Evolutionary conservation across 1,140 invertebrate species (phyloP).

Genomic region (Diorhabda elongata): DNA sequence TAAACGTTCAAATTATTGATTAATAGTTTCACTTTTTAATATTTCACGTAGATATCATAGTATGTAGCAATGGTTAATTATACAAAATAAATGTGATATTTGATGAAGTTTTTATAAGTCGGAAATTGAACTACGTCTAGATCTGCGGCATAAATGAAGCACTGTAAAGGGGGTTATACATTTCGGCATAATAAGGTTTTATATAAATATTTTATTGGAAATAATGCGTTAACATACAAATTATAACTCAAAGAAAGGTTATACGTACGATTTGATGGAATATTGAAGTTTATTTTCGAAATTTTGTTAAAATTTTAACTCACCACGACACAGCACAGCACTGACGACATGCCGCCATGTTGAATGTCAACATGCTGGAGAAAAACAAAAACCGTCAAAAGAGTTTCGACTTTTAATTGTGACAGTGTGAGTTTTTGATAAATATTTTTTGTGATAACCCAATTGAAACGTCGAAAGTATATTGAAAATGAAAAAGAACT

Average conservation of each 20-base stretch:
- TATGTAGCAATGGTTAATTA: no score
- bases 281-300: constrained; percentile 32
- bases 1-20: no score
- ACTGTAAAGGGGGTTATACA: constrained; percentile 34
- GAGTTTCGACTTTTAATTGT: constrained; percentile 12
- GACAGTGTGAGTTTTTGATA: constrained; percentile 4
- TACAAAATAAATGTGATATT: no score
- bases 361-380: constrained; percentile 60
- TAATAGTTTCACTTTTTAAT: no score
- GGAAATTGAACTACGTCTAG: constrained; percentile 23
- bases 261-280: constrained; percentile 36
- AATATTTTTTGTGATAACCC: no score
- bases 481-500: no score
- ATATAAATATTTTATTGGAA: not conserved
- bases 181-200: not conserved
- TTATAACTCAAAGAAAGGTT: constrained; percentile 4
- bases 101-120: no score
- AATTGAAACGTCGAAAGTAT: no score
- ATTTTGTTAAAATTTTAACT: constrained; percentile 48
- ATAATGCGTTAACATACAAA: not conserved
- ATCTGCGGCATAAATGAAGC: constrained; percentile 34
- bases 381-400: constrained; percentile 35
- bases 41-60: no score
- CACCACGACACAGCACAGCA: constrained; percentile 89
- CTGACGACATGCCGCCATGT: constrained; percentile 93